These are phyloP conservation scores for Lontra canadensis DNA, from an alignment of 2,113 vertebrate species.

Conservation along the genomic window DNA sequence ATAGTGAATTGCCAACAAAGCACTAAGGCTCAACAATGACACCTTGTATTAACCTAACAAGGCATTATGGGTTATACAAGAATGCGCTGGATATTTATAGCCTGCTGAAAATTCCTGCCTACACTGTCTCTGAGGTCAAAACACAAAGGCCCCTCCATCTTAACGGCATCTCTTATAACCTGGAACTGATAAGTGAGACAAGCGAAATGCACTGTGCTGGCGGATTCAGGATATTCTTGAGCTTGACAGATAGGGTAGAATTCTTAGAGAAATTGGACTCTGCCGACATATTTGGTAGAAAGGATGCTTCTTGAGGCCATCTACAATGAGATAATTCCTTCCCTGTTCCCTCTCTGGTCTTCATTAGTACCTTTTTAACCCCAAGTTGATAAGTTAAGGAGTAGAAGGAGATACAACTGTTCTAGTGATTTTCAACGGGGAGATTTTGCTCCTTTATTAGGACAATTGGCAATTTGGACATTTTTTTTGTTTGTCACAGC, in stretches of 20 bases:
- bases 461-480: not conserved
- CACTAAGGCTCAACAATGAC: conserved; percentile 37
- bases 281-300: not conserved
- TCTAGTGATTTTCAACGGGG: not conserved
- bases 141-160: not conserved
- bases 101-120: conserved; percentile 30
- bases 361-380: not conserved
- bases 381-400: not conserved
- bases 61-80: conserved; percentile 18
- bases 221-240: not conserved
- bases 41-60: conserved; percentile 72
- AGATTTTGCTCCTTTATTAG: not conserved
- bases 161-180: conserved; percentile 52
- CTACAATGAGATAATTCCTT: not conserved
- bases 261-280: not conserved
- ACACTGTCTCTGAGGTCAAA: conserved; percentile 38
- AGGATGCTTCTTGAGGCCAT: not conserved
- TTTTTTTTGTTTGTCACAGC: not conserved
- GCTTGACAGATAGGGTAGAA: not conserved
- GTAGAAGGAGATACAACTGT: not conserved
- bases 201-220: conserved; percentile 13
- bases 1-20: conserved; percentile 52
- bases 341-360: not conserved
- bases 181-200: not conserved
- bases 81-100: conserved; percentile 53